Evolutionary conservation across 2,113 vertebrate genomes (phyloP).

Genomic region (Brevimyrus niger): DNA sequence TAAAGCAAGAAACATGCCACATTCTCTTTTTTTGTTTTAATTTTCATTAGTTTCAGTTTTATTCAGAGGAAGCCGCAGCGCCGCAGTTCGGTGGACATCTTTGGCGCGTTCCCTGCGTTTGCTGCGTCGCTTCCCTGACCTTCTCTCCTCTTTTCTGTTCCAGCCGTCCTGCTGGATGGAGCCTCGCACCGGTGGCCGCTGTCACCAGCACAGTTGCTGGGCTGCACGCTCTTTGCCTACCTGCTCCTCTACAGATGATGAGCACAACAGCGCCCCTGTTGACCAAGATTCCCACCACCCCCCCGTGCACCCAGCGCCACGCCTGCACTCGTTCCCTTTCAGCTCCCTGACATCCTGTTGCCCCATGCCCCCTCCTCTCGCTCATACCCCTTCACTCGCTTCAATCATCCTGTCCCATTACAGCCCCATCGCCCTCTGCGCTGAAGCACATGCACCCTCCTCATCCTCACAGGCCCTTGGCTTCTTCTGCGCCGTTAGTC

Average conservation of each 20-base stretch:
- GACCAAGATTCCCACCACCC: conserved; percentile 36
- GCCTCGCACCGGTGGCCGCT: conserved; percentile 36
- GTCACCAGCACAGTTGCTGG: conserved; percentile 46
- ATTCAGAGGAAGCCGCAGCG: neutral
- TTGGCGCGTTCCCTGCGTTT: neutral
- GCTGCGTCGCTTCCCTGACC: neutral
- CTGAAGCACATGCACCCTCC: neutral
- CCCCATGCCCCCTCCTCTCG: neutral
- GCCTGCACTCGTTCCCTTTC: conserved; percentile 34
- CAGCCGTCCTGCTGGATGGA: conserved; percentile 57
- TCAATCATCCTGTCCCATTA: neutral
- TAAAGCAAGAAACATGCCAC: neutral
- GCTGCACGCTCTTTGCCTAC: conserved; percentile 46
- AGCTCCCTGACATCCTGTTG: neutral
- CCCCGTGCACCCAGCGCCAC: neutral
- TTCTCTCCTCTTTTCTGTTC: neutral
- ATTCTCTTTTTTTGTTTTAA: neutral
- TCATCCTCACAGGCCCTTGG: neutral
- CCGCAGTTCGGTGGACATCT: neutral
- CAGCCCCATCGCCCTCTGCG: conserved; percentile 7
- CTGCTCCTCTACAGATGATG: conserved; percentile 65
- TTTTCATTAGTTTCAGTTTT: neutral
- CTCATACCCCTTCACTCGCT: neutral
- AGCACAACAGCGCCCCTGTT: conserved; percentile 41
- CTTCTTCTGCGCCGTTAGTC: neutral